Evolutionary conservation across 2,113 vertebrate genomes (phyloP).

Genomic region (Sigmodon hispidus): DNA sequence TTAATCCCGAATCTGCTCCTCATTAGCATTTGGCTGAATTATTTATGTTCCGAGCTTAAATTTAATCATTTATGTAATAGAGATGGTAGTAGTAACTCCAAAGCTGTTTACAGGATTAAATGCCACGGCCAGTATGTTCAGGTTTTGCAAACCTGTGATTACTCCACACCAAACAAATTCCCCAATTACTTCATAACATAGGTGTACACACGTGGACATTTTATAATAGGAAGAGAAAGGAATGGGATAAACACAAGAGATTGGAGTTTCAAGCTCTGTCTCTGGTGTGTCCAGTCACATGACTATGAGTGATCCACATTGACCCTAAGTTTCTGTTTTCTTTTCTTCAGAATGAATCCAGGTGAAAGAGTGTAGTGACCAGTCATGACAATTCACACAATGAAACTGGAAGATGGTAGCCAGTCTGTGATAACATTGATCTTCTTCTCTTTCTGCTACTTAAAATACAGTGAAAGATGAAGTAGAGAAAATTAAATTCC

Average conservation of each 20-base stretch:
- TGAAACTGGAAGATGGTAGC: neutral
- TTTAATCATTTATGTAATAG: slow-evolving; percentile 17
- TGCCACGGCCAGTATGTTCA: neutral
- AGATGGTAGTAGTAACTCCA: neutral
- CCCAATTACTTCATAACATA: neutral
- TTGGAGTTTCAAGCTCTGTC: neutral
- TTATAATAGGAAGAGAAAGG: too few species aligned
- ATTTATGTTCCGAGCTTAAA: neutral
- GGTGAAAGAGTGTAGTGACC: neutral
- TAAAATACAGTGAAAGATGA: neutral
- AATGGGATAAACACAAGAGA: neutral
- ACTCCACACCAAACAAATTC: neutral
- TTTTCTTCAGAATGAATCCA: neutral
- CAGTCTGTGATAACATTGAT: neutral
- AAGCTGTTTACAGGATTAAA: neutral
- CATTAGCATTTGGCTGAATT: neutral
- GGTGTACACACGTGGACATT: neutral
- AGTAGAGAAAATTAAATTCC: neutral
- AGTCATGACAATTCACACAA: neutral
- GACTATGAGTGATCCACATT: neutral
- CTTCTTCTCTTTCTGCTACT: neutral
- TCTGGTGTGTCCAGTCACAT: neutral
- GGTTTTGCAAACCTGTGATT: neutral
- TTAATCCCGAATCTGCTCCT: neutral
- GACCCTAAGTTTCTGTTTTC: neutral